Percentiles rank a stretch among this genome's conserved stretches.
Conservation (phyloP, 1,140 invertebrate species). For the Formica exsecta region DNA sequence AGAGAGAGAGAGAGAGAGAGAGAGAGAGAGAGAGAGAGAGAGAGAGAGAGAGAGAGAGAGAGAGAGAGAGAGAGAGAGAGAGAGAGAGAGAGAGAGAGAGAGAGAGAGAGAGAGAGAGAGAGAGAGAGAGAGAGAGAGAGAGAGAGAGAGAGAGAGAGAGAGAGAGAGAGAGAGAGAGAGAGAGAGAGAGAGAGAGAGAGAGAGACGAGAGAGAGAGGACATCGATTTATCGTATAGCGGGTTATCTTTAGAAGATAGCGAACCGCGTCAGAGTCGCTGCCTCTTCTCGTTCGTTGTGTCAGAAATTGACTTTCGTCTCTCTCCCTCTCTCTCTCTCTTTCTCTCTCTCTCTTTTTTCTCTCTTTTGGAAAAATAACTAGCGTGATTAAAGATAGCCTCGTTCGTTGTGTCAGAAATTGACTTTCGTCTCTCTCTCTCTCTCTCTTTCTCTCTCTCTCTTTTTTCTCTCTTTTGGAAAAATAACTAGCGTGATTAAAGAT, state of each 20-base stretch:
- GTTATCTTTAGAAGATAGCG: constrained; percentile 59
- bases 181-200: not conserved
- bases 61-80: too few species aligned
- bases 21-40: too few species aligned
- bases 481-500: not conserved
- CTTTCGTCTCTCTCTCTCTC: not conserved
- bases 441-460: not conserved
- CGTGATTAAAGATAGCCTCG: not conserved
- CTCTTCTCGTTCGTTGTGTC: constrained; percentile 23
- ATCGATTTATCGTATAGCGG: constrained; percentile 41
- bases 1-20: too few species aligned
- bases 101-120: too few species aligned
- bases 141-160: too few species aligned
- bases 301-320: not conserved
- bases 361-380: not conserved
- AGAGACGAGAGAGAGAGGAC: not conserved
- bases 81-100: too few species aligned
- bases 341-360: not conserved
- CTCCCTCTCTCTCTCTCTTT: not conserved
- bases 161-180: too few species aligned
- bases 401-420: constrained; percentile 22
- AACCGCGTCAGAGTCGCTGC: constrained; percentile 15
- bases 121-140: too few species aligned
- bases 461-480: not conserved
- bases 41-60: too few species aligned